A percentile compares a stretch with the other conserved stretches of the same genome.
Conservation (phyloP, 2,797 vertebrate genomes). For the Epinephelus coioides region DNA sequence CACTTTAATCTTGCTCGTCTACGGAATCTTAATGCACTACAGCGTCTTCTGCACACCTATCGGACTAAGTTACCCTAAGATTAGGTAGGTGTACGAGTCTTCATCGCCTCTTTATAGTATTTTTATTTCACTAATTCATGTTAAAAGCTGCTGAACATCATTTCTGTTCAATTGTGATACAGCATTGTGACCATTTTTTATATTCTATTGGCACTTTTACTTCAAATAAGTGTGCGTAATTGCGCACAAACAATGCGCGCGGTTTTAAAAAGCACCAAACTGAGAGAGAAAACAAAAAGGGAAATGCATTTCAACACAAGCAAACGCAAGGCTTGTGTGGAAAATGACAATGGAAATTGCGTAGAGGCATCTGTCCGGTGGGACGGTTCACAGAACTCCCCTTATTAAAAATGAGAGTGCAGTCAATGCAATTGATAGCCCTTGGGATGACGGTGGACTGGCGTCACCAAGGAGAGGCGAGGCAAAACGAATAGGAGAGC, state of each 20-base stretch:
- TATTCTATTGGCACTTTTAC: slow-evolving; percentile 13
- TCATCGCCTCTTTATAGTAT: neutral
- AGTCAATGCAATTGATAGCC: slow-evolving; percentile 75
- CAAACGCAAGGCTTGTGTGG: slow-evolving; percentile 32
- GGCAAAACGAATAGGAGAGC: slow-evolving; percentile 81
- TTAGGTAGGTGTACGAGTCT: slow-evolving; percentile 90
- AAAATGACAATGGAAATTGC: slow-evolving; percentile 69
- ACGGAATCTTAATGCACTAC: slow-evolving; percentile 98
- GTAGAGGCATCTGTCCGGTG: slow-evolving; percentile 72
- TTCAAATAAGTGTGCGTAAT: slow-evolving; percentile 33
- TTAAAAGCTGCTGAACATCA: neutral
- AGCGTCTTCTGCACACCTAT: slow-evolving; percentile 96
- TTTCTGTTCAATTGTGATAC: neutral
- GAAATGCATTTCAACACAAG: slow-evolving; percentile 3
- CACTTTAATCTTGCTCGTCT: slow-evolving; percentile 95
- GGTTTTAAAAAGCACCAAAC: neutral
- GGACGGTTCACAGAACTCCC: slow-evolving; percentile 79
- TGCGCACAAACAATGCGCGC: slow-evolving; percentile 33
- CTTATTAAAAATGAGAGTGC: slow-evolving; percentile 83
- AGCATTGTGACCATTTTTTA: neutral
- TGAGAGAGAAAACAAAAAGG: neutral
- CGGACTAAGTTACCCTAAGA: slow-evolving; percentile 93
- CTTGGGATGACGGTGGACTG: slow-evolving; percentile 82
- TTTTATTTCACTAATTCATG: neutral
- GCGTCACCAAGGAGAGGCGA: slow-evolving; percentile 86